A percentile compares a stretch with the other conserved stretches of the same genome.
Evolutionary conservation across 2,888 invertebrate species (phyloP).

Genomic region (Metacarcinus magister): DNA sequence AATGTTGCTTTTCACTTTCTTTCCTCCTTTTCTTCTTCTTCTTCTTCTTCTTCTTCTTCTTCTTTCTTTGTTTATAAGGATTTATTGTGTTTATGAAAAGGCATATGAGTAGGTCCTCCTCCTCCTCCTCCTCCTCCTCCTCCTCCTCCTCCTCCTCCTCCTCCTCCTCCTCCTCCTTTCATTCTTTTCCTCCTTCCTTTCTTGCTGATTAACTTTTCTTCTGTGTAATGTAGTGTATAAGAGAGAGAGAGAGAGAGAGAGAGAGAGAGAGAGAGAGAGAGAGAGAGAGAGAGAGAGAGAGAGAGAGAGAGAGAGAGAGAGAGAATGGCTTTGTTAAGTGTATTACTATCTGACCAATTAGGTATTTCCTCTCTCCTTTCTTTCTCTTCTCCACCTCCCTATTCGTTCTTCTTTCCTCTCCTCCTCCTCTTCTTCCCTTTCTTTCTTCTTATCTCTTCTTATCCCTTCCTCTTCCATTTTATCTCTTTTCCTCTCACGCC

Average conservation of each 20-base stretch:
- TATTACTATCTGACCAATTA: neutral
- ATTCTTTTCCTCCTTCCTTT: no score
- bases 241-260: neutral
- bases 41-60: neutral
- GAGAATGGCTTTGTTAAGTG: neutral
- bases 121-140: no score
- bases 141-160: no score
- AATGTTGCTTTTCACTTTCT: no score
- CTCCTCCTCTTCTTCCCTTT: neutral
- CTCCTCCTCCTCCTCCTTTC: no score
- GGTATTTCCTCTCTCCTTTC: neutral
- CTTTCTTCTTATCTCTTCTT: no score
- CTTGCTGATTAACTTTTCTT: no score
- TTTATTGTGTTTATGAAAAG: no score
- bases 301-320: conserved; percentile 2
- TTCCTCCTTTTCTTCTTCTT: neutral
- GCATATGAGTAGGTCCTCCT: no score
- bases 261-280: neutral
- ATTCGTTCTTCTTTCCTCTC: neutral
- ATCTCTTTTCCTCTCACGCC: no score
- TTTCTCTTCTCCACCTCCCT: neutral
- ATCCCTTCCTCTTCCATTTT: no score
- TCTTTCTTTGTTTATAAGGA: neutral
- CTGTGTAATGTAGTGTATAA: no score
- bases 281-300: neutral